phyloP scores from a whole-genome alignment of 2,113 vertebrate species.

The Oxygymnocypris stewartii region DNA sequence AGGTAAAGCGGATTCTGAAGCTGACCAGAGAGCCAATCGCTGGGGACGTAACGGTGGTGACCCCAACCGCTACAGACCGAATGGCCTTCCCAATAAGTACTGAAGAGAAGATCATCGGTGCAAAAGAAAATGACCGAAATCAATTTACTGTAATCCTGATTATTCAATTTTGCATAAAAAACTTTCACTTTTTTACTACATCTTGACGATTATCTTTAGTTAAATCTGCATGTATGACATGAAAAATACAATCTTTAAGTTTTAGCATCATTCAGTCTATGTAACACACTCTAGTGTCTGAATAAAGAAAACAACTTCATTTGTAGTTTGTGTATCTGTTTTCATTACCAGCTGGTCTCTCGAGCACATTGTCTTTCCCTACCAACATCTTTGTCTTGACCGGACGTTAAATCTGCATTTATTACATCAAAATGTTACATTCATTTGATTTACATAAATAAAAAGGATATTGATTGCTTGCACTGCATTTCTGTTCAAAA shows the following conservation, averaged over 20 bases:
- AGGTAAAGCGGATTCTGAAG: slow-evolving; percentile 35
- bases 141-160: background rate
- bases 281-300: background rate
- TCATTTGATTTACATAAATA: no score
- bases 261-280: background rate
- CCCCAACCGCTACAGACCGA: slow-evolving; percentile 57
- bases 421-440: no score
- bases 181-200: background rate
- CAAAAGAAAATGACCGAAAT: background rate
- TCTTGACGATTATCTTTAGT: background rate
- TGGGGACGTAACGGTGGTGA: slow-evolving; percentile 50
- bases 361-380: no score
- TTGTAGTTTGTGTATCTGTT: background rate
- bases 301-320: background rate
- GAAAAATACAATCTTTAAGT: background rate
- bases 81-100: slow-evolving; percentile 43
- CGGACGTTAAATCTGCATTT: no score
- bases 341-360: background rate
- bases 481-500: no score
- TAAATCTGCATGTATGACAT: background rate
- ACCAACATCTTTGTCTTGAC: no score
- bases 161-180: background rate
- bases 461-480: no score
- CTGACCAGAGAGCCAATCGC: slow-evolving; percentile 49
- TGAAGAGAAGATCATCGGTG: background rate